These are phyloP conservation scores for Paramisgurnus dabryanus DNA, from an alignment of 2,113 vertebrate species.

Conservation along the genomic window DNA sequence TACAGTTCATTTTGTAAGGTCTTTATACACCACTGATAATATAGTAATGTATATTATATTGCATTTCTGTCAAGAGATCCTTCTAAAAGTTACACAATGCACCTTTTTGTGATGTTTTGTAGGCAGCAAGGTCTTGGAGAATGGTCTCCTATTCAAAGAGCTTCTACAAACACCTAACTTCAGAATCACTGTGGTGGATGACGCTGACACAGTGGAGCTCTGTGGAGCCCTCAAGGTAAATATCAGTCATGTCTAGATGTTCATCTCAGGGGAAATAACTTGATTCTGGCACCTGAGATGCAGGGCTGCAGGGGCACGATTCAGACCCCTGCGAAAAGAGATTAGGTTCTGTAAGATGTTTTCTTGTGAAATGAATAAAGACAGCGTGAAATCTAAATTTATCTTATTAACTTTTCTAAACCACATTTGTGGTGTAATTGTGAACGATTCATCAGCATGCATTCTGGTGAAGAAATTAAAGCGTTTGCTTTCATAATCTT, in stretches of 20 bases:
- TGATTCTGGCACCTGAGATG: background rate
- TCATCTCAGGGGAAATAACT: constrained; percentile 33
- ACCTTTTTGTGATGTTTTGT: constrained; percentile 16
- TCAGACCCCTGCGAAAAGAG: constrained; percentile 2
- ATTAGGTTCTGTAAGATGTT: too few species aligned
- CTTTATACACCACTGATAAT: too few species aligned
- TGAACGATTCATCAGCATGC: too few species aligned
- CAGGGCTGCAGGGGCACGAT: background rate
- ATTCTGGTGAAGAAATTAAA: too few species aligned
- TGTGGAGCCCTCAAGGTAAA: constrained; percentile 88
- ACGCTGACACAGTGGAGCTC: constrained; percentile 86
- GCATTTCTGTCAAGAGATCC: too few species aligned
- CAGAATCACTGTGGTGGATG: constrained; percentile 84
- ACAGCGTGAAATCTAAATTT: too few species aligned
- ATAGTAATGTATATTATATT: too few species aligned
- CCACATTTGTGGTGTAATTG: too few species aligned
- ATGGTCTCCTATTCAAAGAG: constrained; percentile 90
- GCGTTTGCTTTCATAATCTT: too few species aligned
- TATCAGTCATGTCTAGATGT: constrained; percentile 14
- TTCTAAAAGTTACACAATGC: too few species aligned
- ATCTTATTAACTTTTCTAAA: too few species aligned
- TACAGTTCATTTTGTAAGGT: background rate
- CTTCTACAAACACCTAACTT: constrained; percentile 89
- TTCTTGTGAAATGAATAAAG: too few species aligned
- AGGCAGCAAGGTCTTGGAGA: constrained; percentile 86